Conservation (phyloP, 2,888 invertebrate species). For the Diploptera punctata region DNA sequence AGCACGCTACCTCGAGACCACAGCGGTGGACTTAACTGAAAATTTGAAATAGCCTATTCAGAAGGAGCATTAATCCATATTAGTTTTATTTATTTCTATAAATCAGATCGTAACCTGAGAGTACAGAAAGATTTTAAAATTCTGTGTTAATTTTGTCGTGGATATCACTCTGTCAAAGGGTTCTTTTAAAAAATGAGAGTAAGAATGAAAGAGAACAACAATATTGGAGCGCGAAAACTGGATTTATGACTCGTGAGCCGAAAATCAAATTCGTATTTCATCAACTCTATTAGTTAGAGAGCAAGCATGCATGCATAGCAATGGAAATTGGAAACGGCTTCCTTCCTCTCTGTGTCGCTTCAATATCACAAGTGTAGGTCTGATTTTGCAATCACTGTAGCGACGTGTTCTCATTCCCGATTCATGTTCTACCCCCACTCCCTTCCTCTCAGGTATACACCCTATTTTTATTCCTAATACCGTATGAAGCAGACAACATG, state of each 20-base stretch:
- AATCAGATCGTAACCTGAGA: too few relatives aligned
- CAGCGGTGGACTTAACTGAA: too few relatives aligned
- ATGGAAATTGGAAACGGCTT: background rate
- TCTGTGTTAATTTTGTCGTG: too few relatives aligned
- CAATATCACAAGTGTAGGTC: background rate
- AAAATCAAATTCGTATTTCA: slow-evolving; percentile 25
- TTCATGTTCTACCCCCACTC: too few relatives aligned
- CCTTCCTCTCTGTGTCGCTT: background rate
- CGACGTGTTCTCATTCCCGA: slow-evolving; percentile 20
- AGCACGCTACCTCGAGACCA: too few relatives aligned
- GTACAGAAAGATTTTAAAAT: too few relatives aligned
- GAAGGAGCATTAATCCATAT: too few relatives aligned
- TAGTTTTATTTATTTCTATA: too few relatives aligned
- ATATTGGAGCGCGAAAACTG: background rate
- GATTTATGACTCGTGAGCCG: background rate
- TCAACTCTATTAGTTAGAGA: background rate
- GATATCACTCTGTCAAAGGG: background rate
- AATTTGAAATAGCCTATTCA: too few relatives aligned
- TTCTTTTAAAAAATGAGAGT: background rate
- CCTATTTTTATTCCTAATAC: background rate
- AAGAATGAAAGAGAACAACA: background rate
- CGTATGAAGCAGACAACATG: too few relatives aligned
- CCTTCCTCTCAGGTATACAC: background rate
- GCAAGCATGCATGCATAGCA: background rate
- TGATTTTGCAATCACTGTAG: slow-evolving; percentile 29